phyloP scores from a whole-genome alignment of 37 sponge, comb jelly and placozoan species.

The Geodia barretti region DNA sequence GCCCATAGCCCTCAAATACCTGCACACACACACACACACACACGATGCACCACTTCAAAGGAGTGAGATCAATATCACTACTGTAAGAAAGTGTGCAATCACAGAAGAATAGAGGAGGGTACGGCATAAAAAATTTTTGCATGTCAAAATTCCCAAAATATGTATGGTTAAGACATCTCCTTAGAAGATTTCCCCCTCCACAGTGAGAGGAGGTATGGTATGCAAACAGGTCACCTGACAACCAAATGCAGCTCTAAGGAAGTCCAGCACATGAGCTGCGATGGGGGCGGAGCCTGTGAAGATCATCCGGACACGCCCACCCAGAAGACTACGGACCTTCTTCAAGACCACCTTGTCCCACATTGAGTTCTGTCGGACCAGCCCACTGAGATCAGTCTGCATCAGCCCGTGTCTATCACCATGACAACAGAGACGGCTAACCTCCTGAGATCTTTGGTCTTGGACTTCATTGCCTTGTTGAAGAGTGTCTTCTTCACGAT shows the following conservation, averaged over 20 bases:
- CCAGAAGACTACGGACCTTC: constrained; percentile 77
- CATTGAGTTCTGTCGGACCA: constrained; percentile 65
- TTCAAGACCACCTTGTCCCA: constrained; percentile 91
- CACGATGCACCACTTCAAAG: no score
- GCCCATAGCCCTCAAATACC: constrained; percentile 97
- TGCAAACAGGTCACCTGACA: constrained; percentile 43
- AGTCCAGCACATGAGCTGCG: constrained; percentile 67
- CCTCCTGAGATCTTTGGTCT: constrained; percentile 74
- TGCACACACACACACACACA: constrained; percentile 7
- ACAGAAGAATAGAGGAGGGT: no score
- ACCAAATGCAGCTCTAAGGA: constrained; percentile 79
- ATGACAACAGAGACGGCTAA: constrained; percentile 4
- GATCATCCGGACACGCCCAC: constrained; percentile 81
- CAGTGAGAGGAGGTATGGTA: no score
- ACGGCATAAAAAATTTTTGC: no score
- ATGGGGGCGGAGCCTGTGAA: constrained; percentile 96
- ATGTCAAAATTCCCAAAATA: no score
- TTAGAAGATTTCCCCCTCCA: no score
- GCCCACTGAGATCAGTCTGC: constrained; percentile 58
- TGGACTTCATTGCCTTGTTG: constrained; percentile 69
- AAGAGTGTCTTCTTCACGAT: constrained; percentile 80
- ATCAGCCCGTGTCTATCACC: no score
- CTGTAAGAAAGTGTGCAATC: no score
- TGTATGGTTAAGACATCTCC: no score
- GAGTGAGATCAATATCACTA: no score